These are phyloP conservation scores for Oxyteleia sp. DNA, from an alignment of 2,888 invertebrate genomes.

Conservation along the genomic window DNA sequence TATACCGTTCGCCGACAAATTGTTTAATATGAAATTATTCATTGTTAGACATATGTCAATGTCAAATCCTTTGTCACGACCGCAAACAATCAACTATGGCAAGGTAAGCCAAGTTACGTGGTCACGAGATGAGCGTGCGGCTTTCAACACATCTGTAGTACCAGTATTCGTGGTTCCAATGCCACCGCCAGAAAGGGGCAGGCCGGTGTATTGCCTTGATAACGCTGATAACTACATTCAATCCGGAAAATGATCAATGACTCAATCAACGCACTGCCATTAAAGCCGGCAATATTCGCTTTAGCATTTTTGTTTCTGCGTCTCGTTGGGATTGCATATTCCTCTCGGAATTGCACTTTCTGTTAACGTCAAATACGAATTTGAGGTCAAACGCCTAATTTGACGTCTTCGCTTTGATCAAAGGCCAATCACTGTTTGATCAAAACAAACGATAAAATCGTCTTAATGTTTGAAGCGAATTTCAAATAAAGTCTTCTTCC, in stretches of 20 bases:
- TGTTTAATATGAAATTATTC: conserved; percentile 38
- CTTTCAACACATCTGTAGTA: conserved; percentile 78
- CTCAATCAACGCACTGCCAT: conserved; percentile 2
- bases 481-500: neutral
- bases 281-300: conserved; percentile 9
- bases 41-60: conserved; percentile 56
- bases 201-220: conserved; percentile 54
- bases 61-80: conserved; percentile 81
- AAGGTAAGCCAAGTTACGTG: conserved; percentile 72
- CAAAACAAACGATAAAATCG: neutral
- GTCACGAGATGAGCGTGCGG: conserved; percentile 77
- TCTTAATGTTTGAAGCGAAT: neutral
- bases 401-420: conserved; percentile 7
- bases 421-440: conserved; percentile 3
- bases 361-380: neutral
- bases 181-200: conserved; percentile 75
- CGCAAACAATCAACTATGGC: conserved; percentile 79
- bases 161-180: conserved; percentile 77
- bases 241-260: conserved; percentile 43
- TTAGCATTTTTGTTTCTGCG: neutral
- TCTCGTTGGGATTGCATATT: neutral
- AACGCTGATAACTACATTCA: conserved; percentile 40
- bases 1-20: conserved; percentile 7
- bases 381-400: conserved; percentile 4
- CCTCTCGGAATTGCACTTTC: neutral